Evolutionary conservation across 2,113 vertebrate species (phyloP), one percentile per base, ranked within the genome.

Genomic region (Psammodynastes pulverulentus): DNA sequence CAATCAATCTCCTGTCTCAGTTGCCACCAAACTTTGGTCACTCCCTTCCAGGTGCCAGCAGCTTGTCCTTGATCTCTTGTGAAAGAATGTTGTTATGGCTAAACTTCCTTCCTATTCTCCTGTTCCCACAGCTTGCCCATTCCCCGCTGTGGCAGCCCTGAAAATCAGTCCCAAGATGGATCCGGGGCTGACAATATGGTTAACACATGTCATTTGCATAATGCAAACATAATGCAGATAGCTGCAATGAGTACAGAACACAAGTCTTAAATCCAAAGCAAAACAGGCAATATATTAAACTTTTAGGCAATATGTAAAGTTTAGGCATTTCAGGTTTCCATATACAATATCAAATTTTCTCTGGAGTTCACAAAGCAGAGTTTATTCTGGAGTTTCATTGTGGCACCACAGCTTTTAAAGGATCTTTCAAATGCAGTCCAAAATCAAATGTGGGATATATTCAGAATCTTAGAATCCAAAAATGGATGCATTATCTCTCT

Each of bases 281-380:
- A 53, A n/a, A 52, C n/a, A 39, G n/a, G 9, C 49, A 39, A 53
- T 9, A 34, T 39, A 26, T 87, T n/a, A 87, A 52, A 52, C 8
- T 3, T 21, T 34, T 10, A 45, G 43, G 43, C 84, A 29, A 15
- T 19, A 17, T 62, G 15, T 15, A 48, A 62, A 43, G 52, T 24
- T 56, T 45, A 54, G 19, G 24, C 39, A 54, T 53, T 26, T 24
- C 53, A 56, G 39, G 26, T 13, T 13, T 89, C 15, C 53, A 89
- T 56, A 45, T 89, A 39, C 4, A 24, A 45, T 58, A 58, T 43
- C 39, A 86, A 92, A 91, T 88, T 12, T 86, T 34, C 67, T 48
- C 72, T 58, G 92, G 6, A 5, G n/a, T 1, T 58, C 29, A 91
- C 87, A 95, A 92, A 86, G 51, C 26, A 94, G 72, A 89, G 21